Evolutionary conservation across 2,113 vertebrate species (phyloP), one percentile per base, ranked within the genome.

Genomic region (Larimichthys polyactis): DNA sequence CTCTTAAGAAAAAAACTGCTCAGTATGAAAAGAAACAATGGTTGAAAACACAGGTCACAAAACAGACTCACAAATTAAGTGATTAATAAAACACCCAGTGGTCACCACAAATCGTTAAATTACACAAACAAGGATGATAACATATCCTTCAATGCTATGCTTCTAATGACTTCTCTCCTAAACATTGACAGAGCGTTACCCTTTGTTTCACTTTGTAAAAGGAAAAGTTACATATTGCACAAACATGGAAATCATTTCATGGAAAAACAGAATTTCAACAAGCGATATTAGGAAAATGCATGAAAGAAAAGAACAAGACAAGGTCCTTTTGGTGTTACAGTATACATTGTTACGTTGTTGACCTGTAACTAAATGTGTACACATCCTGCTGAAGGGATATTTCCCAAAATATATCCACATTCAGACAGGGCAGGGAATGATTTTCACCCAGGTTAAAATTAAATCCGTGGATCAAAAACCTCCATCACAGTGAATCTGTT

Each of bases 31-130:
- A 82, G 83, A 83, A 84, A 44, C 44, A 46, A 46, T 46, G 65
- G 24, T 15, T 44, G 20, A 67, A 62, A 54, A 59, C 36, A 57
- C 48, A 81, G 68, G 48, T 82, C 49, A 87, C 16, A 77, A 57
- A 79, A 75, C 78, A 83, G 14, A 84, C 77, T 85, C 76, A 80
- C 43, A 74, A 71, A 70, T 76, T 49, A 86, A 91, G 62, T 79
- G 73, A 91, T 78, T 79, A 79, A 75, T 84, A 66, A 83, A 83
- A 85, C 85, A 90, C 75, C 86, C 79, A 95, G 92, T 92, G 91
- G 89, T 93, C 88, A 93, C 81, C 36, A 91, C 67, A 91, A 79
- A 90, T 78, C 58, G 81, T 88, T 81, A 85, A 81, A 90, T 75
- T 83, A 86, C 71, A 87, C 49, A 66, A 20, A 82, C 71, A 32